Conservation (phyloP, 2,797 vertebrate genomes). For the Muraenolepis orangiensis region DNA sequence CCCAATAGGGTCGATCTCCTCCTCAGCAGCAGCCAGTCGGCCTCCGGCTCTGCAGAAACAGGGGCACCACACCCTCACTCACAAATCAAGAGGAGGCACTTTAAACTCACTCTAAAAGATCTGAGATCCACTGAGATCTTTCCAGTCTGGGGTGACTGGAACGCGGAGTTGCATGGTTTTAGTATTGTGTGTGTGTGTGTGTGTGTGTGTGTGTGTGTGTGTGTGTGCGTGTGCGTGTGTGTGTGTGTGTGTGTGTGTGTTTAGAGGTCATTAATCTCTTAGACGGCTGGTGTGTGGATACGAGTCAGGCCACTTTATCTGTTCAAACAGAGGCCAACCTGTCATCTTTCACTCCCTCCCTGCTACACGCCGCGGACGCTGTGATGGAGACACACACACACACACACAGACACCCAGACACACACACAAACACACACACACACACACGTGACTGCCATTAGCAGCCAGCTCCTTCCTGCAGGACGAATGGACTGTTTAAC, state of each 20-base stretch:
- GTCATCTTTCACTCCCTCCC: not conserved
- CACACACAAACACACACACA: not conserved
- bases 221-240: too few species aligned
- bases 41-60: too few species aligned
- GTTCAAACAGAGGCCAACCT: not conserved
- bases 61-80: too few species aligned
- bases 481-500: not conserved
- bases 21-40: too few species aligned
- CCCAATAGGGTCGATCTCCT: too few species aligned
- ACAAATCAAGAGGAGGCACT: too few species aligned
- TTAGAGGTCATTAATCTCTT: not conserved
- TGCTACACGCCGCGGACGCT: too few species aligned
- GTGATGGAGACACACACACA: not conserved
- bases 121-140: too few species aligned
- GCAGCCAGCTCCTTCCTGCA: not conserved
- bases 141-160: too few species aligned
- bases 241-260: not conserved
- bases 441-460: too few species aligned
- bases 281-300: not conserved
- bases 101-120: too few species aligned
- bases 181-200: not conserved
- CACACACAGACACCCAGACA: too few species aligned
- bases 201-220: not conserved
- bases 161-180: not conserved
- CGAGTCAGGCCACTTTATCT: not conserved